Evolutionary conservation across 1,140 invertebrate species (phyloP).

Genomic region (Atta texana): DNA sequence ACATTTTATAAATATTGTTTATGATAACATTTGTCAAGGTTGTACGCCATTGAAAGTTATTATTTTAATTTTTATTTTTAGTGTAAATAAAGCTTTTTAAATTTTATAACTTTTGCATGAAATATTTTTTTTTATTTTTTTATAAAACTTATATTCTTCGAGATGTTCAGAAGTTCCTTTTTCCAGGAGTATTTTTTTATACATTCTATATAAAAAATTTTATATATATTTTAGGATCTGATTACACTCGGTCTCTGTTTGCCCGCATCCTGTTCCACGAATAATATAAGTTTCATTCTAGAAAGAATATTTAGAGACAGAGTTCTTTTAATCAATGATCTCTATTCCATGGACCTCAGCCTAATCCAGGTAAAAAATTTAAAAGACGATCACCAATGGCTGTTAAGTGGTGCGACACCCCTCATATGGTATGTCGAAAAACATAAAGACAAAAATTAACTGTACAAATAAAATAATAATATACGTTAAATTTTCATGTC

Average conservation of each 20-base stretch:
- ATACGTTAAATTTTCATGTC: not conserved
- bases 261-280: slow-evolving; percentile 77
- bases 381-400: slow-evolving; percentile 76
- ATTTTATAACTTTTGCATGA: not conserved
- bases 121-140: too few species aligned
- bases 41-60: too few species aligned
- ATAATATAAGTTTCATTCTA: slow-evolving; percentile 74
- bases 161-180: too few species aligned
- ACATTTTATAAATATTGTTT: too few species aligned
- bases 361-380: slow-evolving; percentile 78
- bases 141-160: too few species aligned
- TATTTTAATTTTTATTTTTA: too few species aligned
- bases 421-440: slow-evolving; percentile 61
- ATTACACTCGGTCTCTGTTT: slow-evolving; percentile 82
- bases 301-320: slow-evolving; percentile 75
- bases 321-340: slow-evolving; percentile 71
- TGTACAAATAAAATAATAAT: not conserved
- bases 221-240: slow-evolving; percentile 75
- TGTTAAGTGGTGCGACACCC: slow-evolving; percentile 61
- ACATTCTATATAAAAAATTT: not conserved
- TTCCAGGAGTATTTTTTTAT: too few species aligned
- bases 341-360: slow-evolving; percentile 77
- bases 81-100: too few species aligned
- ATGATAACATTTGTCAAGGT: too few species aligned
- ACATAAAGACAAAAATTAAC: slow-evolving; percentile 9